phyloP scores from a whole-genome alignment of 2,888 invertebrate species.

The Metacarcinus magister region DNA sequence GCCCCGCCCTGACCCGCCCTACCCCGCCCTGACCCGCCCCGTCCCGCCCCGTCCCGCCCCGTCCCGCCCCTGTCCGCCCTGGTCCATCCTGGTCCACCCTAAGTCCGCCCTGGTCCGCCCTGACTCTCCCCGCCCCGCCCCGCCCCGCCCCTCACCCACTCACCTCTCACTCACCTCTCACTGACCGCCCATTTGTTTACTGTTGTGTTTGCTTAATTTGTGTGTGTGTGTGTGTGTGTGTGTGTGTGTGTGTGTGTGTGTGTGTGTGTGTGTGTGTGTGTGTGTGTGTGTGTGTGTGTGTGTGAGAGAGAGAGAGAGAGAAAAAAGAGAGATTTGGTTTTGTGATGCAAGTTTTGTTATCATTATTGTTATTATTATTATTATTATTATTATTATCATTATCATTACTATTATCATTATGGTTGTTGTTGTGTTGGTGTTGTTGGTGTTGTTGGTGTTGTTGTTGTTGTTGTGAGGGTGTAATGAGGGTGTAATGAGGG shows the following conservation, averaged over 20 bases:
- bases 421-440: too few relatives aligned
- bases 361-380: neutral
- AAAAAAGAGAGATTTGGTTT: neutral
- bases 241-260: too few relatives aligned
- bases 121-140: neutral
- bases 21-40: neutral
- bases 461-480: too few relatives aligned
- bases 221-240: neutral
- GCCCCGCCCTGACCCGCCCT: conserved; percentile 17
- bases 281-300: too few relatives aligned
- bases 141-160: neutral
- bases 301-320: too few relatives aligned
- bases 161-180: neutral
- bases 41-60: neutral
- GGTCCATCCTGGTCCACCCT: too few relatives aligned
- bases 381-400: neutral
- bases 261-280: too few relatives aligned
- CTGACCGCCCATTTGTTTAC: neutral
- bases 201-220: neutral
- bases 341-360: neutral
- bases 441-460: too few relatives aligned
- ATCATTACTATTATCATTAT: too few relatives aligned
- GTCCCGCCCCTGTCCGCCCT: neutral
- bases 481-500: too few relatives aligned
- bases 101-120: too few relatives aligned